A percentile compares a stretch with the other conserved stretches of the same genome.
These are phyloP conservation scores for Gymnosoma rotundatum DNA, from an alignment of 2,888 invertebrate genomes.

Conservation along the genomic window DNA sequence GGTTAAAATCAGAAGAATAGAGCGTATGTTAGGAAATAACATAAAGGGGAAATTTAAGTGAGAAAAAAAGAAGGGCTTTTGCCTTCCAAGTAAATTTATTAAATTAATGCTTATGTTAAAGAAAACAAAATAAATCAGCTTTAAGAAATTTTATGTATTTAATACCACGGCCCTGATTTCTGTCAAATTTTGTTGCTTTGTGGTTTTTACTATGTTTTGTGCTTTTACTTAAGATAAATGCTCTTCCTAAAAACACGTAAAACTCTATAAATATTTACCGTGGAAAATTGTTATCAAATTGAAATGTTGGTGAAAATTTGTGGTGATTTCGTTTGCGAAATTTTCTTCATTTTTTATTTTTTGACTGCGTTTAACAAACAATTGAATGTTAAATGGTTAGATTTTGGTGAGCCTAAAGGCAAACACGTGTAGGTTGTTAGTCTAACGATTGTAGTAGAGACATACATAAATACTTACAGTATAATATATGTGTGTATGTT, in stretches of 20 bases:
- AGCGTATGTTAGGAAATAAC: slow-evolving; percentile 10
- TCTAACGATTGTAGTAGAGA: slow-evolving; percentile 17
- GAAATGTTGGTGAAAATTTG: slow-evolving; percentile 68
- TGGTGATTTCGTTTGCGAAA: slow-evolving; percentile 30
- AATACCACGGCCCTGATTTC: slow-evolving; percentile 24
- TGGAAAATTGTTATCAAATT: slow-evolving; percentile 69
- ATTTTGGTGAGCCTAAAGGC: slow-evolving; percentile 37
- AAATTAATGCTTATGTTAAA: no score
- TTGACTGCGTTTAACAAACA: slow-evolving; percentile 2
- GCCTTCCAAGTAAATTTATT: not conserved
- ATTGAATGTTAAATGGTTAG: slow-evolving; percentile 51
- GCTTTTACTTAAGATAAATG: slow-evolving; percentile 49
- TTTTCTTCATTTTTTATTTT: slow-evolving; percentile 8
- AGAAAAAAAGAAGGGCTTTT: not conserved
- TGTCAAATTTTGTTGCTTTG: not conserved
- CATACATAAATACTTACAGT: not conserved
- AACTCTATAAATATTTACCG: slow-evolving; percentile 63
- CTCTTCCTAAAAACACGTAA: slow-evolving; percentile 55
- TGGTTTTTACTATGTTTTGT: slow-evolving; percentile 6
- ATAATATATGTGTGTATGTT: not conserved
- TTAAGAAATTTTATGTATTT: not conserved
- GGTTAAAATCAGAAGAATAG: slow-evolving; percentile 14
- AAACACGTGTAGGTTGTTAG: slow-evolving; percentile 62
- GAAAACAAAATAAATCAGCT: not conserved
- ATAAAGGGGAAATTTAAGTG: not conserved